Conservation (phyloP, 2,797 vertebrate genomes). For the Sebastes minor region DNA sequence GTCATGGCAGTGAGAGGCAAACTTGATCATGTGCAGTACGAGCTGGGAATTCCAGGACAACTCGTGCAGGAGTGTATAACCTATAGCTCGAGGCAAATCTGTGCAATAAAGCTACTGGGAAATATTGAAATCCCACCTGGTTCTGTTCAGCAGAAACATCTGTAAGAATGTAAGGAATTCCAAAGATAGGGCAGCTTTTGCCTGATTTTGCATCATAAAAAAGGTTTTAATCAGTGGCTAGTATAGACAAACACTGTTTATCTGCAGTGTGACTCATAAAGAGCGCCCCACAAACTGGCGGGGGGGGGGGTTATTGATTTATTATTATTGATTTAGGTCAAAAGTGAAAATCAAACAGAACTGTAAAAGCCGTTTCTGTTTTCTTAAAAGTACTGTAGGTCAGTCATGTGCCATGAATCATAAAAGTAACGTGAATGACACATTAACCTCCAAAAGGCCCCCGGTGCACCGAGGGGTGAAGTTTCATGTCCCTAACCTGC, state of each 20-base stretch:
- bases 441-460: slow-evolving; percentile 17
- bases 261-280: not conserved
- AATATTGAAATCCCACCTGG: slow-evolving; percentile 65
- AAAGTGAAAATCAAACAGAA: slow-evolving; percentile 4
- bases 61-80: slow-evolving; percentile 22
- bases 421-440: slow-evolving; percentile 38
- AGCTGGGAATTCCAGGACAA: slow-evolving; percentile 9
- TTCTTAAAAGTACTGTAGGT: slow-evolving; percentile 47
- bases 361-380: not conserved
- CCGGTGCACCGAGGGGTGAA: not conserved
- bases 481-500: slow-evolving; percentile 16
- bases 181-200: slow-evolving; percentile 47
- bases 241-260: slow-evolving; percentile 7
- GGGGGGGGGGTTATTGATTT: not conserved
- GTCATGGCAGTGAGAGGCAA: not conserved
- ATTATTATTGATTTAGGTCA: slow-evolving; percentile 20
- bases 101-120: slow-evolving; percentile 56
- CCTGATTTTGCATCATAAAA: slow-evolving; percentile 17
- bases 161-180: slow-evolving; percentile 68
- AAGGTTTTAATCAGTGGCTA: slow-evolving; percentile 31
- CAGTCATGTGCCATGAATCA: slow-evolving; percentile 23
- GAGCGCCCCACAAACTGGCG: not conserved
- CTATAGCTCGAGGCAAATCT: slow-evolving; percentile 57
- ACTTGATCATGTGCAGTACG: slow-evolving; percentile 10
- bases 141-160: slow-evolving; percentile 73